phyloP scores from a whole-genome alignment of 2,113 vertebrate genomes.

The Colistium nudipinnis region DNA sequence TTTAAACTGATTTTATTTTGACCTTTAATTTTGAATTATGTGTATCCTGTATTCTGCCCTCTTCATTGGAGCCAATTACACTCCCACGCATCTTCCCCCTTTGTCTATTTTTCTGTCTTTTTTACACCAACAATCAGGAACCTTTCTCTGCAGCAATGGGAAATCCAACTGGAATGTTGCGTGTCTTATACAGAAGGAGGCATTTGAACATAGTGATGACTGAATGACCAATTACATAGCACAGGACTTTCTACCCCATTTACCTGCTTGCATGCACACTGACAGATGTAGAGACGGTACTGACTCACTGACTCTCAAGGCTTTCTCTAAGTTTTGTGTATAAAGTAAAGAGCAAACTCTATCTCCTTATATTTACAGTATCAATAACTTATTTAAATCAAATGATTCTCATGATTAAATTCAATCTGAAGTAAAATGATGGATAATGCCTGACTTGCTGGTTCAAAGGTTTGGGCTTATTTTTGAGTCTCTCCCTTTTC shows the following conservation, averaged over 20 bases:
- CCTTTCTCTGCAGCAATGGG: slow-evolving; percentile 32
- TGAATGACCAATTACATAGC: slow-evolving; percentile 57
- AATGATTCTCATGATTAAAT: neutral
- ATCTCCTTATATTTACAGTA: neutral
- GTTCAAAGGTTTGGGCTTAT: slow-evolving; percentile 5
- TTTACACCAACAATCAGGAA: slow-evolving; percentile 18
- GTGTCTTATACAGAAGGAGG: slow-evolving; percentile 21
- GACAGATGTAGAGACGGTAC: slow-evolving; percentile 23
- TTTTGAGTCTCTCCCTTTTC: slow-evolving; percentile 17
- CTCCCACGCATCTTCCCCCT: slow-evolving; percentile 4
- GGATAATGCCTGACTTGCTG: neutral
- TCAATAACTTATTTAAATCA: neutral
- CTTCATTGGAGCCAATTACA: neutral
- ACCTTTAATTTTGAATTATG: neutral
- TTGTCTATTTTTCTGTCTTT: neutral
- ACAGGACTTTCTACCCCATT: slow-evolving; percentile 48
- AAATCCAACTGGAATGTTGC: slow-evolving; percentile 59
- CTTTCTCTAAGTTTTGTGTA: neutral
- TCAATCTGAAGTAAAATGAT: slow-evolving; percentile 14
- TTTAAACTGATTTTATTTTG: neutral
- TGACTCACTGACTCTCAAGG: neutral
- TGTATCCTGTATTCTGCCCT: neutral
- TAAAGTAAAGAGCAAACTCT: slow-evolving; percentile 4
- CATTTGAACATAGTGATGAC: slow-evolving; percentile 52
- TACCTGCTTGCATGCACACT: slow-evolving; percentile 35